Evolutionary conservation across 2,113 vertebrate genomes (phyloP).

Genomic region (Coryphaenoides rupestris): DNA sequence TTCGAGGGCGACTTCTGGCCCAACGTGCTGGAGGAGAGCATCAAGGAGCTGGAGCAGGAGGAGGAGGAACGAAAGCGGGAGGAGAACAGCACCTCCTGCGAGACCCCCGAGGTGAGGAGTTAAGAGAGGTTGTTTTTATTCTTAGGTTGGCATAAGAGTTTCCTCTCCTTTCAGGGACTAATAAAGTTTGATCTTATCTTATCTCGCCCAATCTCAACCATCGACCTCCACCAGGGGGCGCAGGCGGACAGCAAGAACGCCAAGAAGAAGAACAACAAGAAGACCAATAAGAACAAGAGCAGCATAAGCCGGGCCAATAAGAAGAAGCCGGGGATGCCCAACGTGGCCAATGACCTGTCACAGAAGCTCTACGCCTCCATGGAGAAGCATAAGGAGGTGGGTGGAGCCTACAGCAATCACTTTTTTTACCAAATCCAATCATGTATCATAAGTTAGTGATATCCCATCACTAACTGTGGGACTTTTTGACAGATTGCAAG

Average conservation of each 20-base stretch:
- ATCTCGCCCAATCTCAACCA: slow-evolving; percentile 31
- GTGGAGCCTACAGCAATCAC: neutral
- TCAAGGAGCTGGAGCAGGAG: slow-evolving; percentile 96
- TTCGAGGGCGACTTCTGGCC: slow-evolving; percentile 99
- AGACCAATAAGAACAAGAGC: slow-evolving; percentile 98
- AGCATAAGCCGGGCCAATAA: slow-evolving; percentile 96
- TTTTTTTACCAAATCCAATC: no score
- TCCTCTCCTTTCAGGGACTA: slow-evolving; percentile 20
- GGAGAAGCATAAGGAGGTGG: slow-evolving; percentile 99
- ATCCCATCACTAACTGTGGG: no score
- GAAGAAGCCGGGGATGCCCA: slow-evolving; percentile 97
- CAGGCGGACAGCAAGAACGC: slow-evolving; percentile 95
- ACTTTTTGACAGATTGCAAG: neutral
- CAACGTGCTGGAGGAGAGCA: slow-evolving; percentile 97
- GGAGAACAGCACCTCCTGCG: slow-evolving; percentile 90
- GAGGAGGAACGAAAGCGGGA: slow-evolving; percentile 98
- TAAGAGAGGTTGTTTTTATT: neutral
- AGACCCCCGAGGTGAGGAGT: slow-evolving; percentile 83
- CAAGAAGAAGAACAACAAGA: slow-evolving; percentile 99
- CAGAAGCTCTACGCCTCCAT: slow-evolving; percentile 98
- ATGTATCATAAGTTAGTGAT: neutral
- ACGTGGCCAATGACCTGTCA: slow-evolving; percentile 94
- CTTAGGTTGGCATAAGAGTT: slow-evolving; percentile 17
- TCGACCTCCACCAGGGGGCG: slow-evolving; percentile 78
- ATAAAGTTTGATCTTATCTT: no score